Conservation (phyloP, 2,113 vertebrate species). For the Pollachius pollachius region DNA sequence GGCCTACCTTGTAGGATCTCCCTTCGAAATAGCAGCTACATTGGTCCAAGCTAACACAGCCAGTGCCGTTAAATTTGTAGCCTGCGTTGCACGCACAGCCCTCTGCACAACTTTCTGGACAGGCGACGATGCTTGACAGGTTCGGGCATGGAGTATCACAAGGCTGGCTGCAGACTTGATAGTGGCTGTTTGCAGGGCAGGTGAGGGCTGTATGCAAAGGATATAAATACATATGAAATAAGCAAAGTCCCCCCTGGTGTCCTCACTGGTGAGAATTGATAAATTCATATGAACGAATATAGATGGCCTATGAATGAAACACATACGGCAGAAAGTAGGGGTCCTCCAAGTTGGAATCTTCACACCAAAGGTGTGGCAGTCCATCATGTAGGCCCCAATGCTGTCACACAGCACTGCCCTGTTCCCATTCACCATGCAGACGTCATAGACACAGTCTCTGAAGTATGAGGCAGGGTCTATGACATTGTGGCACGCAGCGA, state of each 20-base stretch:
- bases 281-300: not conserved
- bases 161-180: conserved; percentile 60
- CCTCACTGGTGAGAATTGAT: not conserved
- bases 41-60: conserved; percentile 56
- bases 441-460: conserved; percentile 59
- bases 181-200: conserved; percentile 72
- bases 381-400: conserved; percentile 45
- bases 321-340: conserved; percentile 53
- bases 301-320: not conserved
- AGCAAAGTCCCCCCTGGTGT: not conserved
- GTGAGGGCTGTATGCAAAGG: conserved; percentile 17
- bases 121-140: conserved; percentile 15
- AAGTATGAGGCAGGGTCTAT: conserved; percentile 52
- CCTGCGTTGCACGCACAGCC: conserved; percentile 73
- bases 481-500: conserved; percentile 46
- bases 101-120: conserved; percentile 59
- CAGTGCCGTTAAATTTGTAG: conserved; percentile 48
- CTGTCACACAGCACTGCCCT: conserved; percentile 33
- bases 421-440: conserved; percentile 42
- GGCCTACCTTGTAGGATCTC: conserved; percentile 65
- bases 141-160: conserved; percentile 65
- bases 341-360: conserved; percentile 49
- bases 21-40: conserved; percentile 76
- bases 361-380: conserved; percentile 42
- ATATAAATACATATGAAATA: not conserved